A percentile compares a stretch with the other conserved stretches of the same genome.
phyloP scores from a whole-genome alignment of 1,140 invertebrate genomes.

The Pseudobourletiella spinata region DNA sequence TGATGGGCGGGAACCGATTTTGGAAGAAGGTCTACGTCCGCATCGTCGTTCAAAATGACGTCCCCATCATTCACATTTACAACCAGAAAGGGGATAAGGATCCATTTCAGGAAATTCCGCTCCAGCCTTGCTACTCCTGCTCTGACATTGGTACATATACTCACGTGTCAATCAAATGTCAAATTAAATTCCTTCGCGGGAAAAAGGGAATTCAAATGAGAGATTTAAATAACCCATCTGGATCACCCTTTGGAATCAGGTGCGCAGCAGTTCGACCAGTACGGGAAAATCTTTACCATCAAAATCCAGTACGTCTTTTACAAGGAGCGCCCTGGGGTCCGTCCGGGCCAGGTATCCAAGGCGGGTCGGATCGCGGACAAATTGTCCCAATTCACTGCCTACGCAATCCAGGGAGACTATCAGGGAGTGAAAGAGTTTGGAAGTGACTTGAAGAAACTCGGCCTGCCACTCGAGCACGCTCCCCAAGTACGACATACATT shows the following conservation, averaged over 20 bases:
- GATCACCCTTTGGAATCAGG: constrained; percentile 43
- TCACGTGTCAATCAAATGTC: no score
- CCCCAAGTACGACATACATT: constrained; percentile 56
- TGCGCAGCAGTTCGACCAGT: constrained; percentile 97
- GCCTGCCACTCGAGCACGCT: constrained; percentile 92
- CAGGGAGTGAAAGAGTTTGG: constrained; percentile 86
- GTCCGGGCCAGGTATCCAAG: constrained; percentile 91
- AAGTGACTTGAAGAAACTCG: constrained; percentile 82
- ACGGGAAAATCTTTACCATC: constrained; percentile 97
- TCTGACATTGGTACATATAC: constrained; percentile 59
- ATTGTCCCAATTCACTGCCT: constrained; percentile 85
- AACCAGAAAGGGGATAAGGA: constrained; percentile 78
- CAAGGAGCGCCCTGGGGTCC: constrained; percentile 91
- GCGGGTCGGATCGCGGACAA: constrained; percentile 82
- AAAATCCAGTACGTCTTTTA: constrained; percentile 98
- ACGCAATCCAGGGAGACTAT: constrained; percentile 87
- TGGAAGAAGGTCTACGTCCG: constrained; percentile 96
- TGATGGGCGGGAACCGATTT: constrained; percentile 91
- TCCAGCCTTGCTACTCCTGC: constrained; percentile 86
- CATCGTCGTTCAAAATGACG: constrained; percentile 66
- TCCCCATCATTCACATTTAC: constrained; percentile 73
- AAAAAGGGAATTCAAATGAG: neutral
- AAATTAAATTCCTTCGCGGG: neutral
- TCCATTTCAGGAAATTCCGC: constrained; percentile 83
- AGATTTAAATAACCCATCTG: neutral